A percentile compares a stretch with the other conserved stretches of the same genome.
phyloP scores from a whole-genome alignment of 92 coral and sea anemone species.

The Phenganax subtilis region DNA sequence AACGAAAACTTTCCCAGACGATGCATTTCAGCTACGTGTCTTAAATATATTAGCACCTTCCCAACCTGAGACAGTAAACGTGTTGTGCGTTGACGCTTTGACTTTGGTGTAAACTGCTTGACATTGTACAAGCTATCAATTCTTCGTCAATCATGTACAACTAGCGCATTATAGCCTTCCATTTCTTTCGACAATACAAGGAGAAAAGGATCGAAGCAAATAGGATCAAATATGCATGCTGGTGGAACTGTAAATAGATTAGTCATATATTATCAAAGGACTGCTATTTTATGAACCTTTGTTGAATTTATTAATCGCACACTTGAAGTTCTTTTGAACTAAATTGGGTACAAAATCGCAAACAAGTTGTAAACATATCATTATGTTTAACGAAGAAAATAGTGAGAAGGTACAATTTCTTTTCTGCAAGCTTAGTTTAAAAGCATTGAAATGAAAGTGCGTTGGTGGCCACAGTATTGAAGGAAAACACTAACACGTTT shows the following conservation, averaged over 20 bases:
- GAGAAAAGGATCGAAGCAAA: background rate
- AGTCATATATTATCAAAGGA: conserved; percentile 15
- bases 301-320: conserved; percentile 1
- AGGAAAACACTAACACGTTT: conserved; percentile 16
- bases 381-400: conserved; percentile 6
- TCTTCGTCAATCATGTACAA: conserved; percentile 21
- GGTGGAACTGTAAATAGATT: conserved; percentile 37
- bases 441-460: conserved; percentile 19
- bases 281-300: background rate
- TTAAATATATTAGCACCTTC: conserved; percentile 18
- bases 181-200: conserved; percentile 13
- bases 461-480: conserved; percentile 32
- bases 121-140: conserved; percentile 25
- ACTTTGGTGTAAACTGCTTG: conserved; percentile 4
- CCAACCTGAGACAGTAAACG: background rate
- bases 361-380: conserved; percentile 15
- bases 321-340: background rate
- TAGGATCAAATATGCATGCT: conserved; percentile 38
- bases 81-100: conserved; percentile 14
- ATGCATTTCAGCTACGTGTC: conserved; percentile 7
- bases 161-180: conserved; percentile 3
- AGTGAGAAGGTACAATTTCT: background rate
- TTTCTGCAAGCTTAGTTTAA: conserved; percentile 10
- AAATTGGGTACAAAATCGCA: conserved; percentile 4
- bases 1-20: background rate